Base-by-base conservation (phyloP, 1,140 invertebrate genomes). In the Lepidurus arcticus region DNA sequence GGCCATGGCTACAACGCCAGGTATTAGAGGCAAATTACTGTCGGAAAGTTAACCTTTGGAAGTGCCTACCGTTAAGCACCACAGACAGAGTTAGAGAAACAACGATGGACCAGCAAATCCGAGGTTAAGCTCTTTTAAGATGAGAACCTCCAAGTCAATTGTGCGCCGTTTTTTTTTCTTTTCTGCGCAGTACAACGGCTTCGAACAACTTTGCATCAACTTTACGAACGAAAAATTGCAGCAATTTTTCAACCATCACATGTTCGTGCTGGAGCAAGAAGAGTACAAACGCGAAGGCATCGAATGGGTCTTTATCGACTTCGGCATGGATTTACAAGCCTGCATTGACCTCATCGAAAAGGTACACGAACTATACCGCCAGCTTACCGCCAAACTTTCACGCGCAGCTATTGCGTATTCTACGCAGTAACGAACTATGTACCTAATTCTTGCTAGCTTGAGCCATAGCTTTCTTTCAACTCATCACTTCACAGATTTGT, bases 151-250 rank as follows among this genome's bases (percentile, higher is more conserved):
- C 47, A 7, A 34, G 42, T 75, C 77, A 75, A 16, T 10, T n/a
- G 11, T 42, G 13, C 45, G 42, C 16, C 7, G n/a, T 16, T 16
- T 44, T 45, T 73, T 76, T 73, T 75, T 76, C 65, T 76, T 78
- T 73, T 79, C 44, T 80, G 74, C 82, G 76, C 89, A 95, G 93
- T 94, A 88, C 89, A 98, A 98, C 89, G 94, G 95, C 85, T 98
- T 98, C 88, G 96, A 98, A 87, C 96, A 98, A 90, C 90, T 99
- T 87, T 90, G 96, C 90, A 98, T 98, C 92, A 98, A 98, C 90
- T 97, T 97, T 88, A 97, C 95, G 87, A 98, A 97, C 87, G 95
- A 98, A 87, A 95, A 96, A 88, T 90, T 97, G 80, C 95, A 97
- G 88, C 95, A 97, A 88, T 97, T 97, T 90, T 97, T 97, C 91